phyloP scores from a whole-genome alignment of 2,888 invertebrate genomes.

The Erebia aethiops region DNA sequence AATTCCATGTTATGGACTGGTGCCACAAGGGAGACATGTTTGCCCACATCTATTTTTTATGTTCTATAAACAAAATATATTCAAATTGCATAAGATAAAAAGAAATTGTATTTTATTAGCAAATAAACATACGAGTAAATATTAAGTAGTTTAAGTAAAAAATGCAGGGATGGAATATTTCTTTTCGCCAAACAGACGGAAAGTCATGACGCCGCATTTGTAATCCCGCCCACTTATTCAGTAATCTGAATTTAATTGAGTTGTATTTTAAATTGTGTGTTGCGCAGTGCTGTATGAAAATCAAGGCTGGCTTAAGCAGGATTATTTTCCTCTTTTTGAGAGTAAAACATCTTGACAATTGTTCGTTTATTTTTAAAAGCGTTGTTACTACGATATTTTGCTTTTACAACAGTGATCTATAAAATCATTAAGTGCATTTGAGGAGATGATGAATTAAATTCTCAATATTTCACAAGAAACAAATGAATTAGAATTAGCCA shows the following conservation, averaged over 20 bases:
- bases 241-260: conserved; percentile 42
- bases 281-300: conserved; percentile 17
- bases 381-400: neutral
- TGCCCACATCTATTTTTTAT: no score
- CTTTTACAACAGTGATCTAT: neutral
- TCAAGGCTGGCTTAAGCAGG: conserved; percentile 15
- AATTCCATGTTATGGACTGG: no score
- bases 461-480: no score
- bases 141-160: neutral
- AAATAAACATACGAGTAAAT: neutral
- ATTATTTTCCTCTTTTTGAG: conserved; percentile 10
- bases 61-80: neutral
- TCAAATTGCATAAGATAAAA: neutral
- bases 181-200: neutral
- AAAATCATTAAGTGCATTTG: no score
- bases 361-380: neutral
- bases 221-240: conserved; percentile 39
- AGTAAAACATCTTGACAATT: neutral
- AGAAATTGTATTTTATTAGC: neutral
- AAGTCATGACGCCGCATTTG: conserved; percentile 16
- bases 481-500: no score
- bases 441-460: no score
- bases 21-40: no score
- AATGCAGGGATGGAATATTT: neutral
- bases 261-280: conserved; percentile 39